These are phyloP conservation scores for Brachyistius frenatus DNA, from an alignment of 2,113 vertebrate genomes.

Conservation along the genomic window DNA sequence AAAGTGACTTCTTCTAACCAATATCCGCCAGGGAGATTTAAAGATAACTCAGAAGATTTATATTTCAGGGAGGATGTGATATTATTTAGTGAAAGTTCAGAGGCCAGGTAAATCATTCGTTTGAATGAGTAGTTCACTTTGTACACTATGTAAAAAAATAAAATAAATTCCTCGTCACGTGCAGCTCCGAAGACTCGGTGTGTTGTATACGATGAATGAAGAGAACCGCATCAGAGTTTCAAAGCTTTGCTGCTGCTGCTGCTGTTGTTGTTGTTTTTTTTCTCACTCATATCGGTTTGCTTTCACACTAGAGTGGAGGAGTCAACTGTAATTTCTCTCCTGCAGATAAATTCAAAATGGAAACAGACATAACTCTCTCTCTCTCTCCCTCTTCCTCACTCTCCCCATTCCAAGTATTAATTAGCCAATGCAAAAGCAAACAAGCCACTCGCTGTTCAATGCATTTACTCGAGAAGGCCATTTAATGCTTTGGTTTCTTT, in stretches of 20 bases:
- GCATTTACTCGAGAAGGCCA: constrained; percentile 56
- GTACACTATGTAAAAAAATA: neutral
- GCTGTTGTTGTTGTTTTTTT: constrained; percentile 37
- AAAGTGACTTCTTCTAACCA: constrained; percentile 74
- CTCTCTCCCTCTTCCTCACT: constrained; percentile 39
- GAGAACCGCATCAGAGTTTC: constrained; percentile 68
- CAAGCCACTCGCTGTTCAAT: constrained; percentile 60
- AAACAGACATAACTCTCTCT: constrained; percentile 76
- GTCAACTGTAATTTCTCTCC: constrained; percentile 82
- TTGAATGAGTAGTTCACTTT: constrained; percentile 33
- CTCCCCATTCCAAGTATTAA: constrained; percentile 75
- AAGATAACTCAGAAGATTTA: constrained; percentile 72
- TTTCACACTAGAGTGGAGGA: constrained; percentile 76
- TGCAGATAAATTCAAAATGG: constrained; percentile 79
- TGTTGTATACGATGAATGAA: constrained; percentile 71
- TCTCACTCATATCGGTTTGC: constrained; percentile 67
- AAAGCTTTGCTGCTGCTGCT: constrained; percentile 70
- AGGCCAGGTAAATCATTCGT: constrained; percentile 72
- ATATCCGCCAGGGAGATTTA: constrained; percentile 71
- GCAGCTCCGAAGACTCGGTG: constrained; percentile 48
- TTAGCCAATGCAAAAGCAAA: constrained; percentile 77
- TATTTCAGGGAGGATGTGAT: constrained; percentile 52
- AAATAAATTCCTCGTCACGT: neutral
- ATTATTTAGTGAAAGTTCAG: constrained; percentile 72
- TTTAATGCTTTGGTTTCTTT: constrained; percentile 55